Evolutionary conservation across 2,113 vertebrate species (phyloP), one percentile per base, ranked within the genome.

Genomic region (Climacteris rufus): DNA sequence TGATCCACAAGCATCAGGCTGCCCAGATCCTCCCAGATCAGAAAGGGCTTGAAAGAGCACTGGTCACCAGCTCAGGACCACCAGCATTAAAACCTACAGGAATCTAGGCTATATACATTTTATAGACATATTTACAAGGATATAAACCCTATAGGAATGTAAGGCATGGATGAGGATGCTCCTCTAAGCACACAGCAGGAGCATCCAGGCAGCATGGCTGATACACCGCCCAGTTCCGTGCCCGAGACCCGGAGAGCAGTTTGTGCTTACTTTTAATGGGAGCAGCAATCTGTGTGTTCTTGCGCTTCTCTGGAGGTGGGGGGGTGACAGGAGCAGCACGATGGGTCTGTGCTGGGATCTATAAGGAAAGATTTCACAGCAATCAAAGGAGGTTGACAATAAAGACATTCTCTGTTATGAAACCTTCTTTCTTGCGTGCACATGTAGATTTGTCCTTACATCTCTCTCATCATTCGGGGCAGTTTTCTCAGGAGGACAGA

Each of bases 251-350:
- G 25, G 69, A 47, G 23, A 52, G 52, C 8, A 15, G 30, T 30
- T 69, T 52, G 69, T 93, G 80, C 97, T 98, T 97, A 98, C 98
- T 98, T 68, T 97, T 98, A 68, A 93, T 35, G 1, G 95, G 83
- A 45, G 94, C 93, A 76, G 97, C 82, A 76, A 96, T 97, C 87
- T 97, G 98, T 30, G 5, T 60, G 45, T 96, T 98, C 91, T 97
- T 97, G 88, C 97, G 98, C 65, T 99, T 99, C 97, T 99, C 99
- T 4, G 99, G 99, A 17, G 99, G 98, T 6, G 99, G 99, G 0
- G 99, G 99, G 6, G 98, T 98, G 87, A 98, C 25, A 1, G 99
- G 99, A 50, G 99, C 99, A 3, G 98, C 98, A 24, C 98, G 98
- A 15, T 97, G 98, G 72, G 98, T 88, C 95, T 99, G 99, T 40